These are phyloP conservation scores for Eriosoma lanigerum DNA, from an alignment of 1,140 invertebrate species.

Conservation along the genomic window DNA sequence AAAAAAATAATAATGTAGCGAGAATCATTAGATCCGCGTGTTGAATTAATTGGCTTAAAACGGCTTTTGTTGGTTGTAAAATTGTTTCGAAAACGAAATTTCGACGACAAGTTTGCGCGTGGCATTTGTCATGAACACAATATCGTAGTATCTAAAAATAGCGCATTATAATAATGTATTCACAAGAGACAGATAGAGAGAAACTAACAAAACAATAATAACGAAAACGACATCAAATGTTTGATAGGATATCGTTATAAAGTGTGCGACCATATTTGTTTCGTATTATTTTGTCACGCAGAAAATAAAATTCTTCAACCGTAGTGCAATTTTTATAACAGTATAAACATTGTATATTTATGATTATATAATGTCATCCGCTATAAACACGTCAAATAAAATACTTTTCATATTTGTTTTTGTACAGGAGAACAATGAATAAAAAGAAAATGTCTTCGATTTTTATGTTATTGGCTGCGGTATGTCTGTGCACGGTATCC, in stretches of 20 bases:
- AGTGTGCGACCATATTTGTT: neutral
- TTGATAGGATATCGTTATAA: neutral
- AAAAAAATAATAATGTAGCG: no score
- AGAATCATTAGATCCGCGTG: no score
- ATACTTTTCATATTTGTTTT: constrained; percentile 20
- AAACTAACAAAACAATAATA: no score
- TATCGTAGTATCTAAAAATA: no score
- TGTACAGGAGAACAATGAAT: constrained; percentile 1
- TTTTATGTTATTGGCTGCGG: neutral
- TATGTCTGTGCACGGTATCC: neutral
- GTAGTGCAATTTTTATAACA: neutral
- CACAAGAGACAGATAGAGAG: no score
- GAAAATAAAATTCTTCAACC: constrained; percentile 1
- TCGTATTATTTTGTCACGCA: constrained; percentile 9
- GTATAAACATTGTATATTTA: neutral
- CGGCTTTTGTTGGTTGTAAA: no score
- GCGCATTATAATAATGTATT: no score
- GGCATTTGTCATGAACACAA: no score
- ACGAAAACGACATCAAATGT: no score
- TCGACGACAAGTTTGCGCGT: no score
- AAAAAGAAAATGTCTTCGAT: neutral
- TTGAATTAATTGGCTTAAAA: no score
- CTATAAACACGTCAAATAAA: constrained; percentile 24
- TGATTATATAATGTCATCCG: neutral
- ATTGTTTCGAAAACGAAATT: no score